phyloP scores from a whole-genome alignment of 2,888 invertebrate genomes.

The Suillia variegata region DNA sequence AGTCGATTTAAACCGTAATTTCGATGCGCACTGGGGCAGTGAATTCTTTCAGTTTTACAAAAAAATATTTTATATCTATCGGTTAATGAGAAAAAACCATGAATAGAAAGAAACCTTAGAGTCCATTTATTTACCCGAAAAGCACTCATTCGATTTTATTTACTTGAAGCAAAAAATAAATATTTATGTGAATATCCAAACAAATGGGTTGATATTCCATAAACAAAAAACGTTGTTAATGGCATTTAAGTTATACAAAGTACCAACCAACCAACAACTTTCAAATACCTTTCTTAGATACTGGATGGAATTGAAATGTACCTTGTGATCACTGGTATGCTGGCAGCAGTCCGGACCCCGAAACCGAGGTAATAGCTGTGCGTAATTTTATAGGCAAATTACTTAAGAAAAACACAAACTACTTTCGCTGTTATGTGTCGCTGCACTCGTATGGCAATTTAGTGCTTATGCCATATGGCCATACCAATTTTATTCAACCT shows the following conservation, averaged over 20 bases:
- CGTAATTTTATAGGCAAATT: constrained; percentile 34
- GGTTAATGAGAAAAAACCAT: too few relatives aligned
- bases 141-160: too few relatives aligned
- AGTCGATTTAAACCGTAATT: constrained; percentile 58
- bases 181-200: too few relatives aligned
- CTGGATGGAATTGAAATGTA: constrained; percentile 42
- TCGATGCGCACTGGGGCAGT: constrained; percentile 55
- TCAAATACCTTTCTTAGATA: constrained; percentile 18
- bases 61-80: too few relatives aligned
- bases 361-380: constrained; percentile 40
- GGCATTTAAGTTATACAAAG: too few relatives aligned
- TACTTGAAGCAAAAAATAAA: background rate
- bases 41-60: constrained; percentile 24
- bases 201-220: too few relatives aligned
- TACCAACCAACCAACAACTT: background rate
- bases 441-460: constrained; percentile 46
- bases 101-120: too few relatives aligned
- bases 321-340: constrained; percentile 51
- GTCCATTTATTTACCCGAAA: too few relatives aligned
- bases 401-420: constrained; percentile 33
- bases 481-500: constrained; percentile 38
- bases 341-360: constrained; percentile 37
- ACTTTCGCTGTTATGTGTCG: constrained; percentile 45
- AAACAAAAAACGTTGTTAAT: too few relatives aligned
- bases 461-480: constrained; percentile 44